Percentiles rank a stretch among this genome's conserved stretches.
Evolutionary conservation across 2,113 vertebrate genomes (phyloP).

Genomic region (Trematomus loennbergii): DNA sequence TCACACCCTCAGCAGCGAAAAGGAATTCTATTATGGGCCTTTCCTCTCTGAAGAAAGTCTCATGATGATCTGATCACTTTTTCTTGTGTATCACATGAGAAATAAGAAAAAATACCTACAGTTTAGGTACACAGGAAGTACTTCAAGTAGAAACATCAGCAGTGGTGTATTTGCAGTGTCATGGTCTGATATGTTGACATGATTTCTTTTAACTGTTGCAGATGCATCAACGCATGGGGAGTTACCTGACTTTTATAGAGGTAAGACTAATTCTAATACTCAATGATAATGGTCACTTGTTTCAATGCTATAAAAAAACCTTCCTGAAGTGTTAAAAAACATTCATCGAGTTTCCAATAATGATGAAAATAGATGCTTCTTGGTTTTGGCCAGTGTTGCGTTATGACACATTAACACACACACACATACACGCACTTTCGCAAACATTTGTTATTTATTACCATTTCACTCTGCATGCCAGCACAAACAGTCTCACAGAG

Average conservation of each 20-base stretch:
- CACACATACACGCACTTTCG: not conserved
- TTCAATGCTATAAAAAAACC: not conserved
- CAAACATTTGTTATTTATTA: not conserved
- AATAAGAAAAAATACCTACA: not conserved
- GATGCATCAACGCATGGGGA: slow-evolving; percentile 65
- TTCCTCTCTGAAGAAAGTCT: not conserved
- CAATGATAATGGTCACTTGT: not conserved
- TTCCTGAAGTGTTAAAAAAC: not conserved
- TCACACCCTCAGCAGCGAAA: slow-evolving; percentile 22
- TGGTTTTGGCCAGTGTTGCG: not conserved
- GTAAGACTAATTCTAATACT: slow-evolving; percentile 59
- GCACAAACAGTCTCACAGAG: not conserved
- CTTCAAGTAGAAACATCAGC: not conserved
- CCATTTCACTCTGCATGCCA: not conserved
- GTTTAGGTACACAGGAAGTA: not conserved
- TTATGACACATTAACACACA: not conserved
- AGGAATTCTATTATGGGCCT: slow-evolving; percentile 12
- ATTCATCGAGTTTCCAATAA: not conserved
- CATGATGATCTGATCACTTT: not conserved
- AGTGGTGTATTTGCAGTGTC: not conserved
- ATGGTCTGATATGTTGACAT: slow-evolving; percentile 23
- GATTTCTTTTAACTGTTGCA: slow-evolving; percentile 55
- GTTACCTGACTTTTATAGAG: slow-evolving; percentile 69
- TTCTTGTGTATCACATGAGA: not conserved
- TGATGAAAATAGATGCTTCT: slow-evolving; percentile 8